Evolutionary conservation across 53 echinoderm and acorn worm genomes (phyloP).

Genomic region (Glandiceps talaboti): DNA sequence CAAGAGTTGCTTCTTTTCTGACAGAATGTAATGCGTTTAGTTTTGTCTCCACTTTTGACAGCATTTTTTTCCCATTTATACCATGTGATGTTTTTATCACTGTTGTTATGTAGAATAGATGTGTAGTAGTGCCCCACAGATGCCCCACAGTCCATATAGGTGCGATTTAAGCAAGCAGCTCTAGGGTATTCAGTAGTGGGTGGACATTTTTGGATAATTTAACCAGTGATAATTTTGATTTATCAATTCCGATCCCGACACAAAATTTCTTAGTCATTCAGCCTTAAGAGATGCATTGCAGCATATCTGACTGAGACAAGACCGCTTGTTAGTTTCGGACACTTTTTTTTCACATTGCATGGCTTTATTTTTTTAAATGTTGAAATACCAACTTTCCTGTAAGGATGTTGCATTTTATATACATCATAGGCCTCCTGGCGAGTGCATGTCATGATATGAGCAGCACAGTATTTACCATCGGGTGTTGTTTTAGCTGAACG

Average conservation of each 20-base stretch:
- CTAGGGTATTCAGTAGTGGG: too few species aligned
- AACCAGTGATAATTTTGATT: too few species aligned
- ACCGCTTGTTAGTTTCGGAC: not conserved
- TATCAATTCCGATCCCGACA: too few species aligned
- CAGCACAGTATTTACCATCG: too few species aligned
- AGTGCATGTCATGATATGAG: not conserved
- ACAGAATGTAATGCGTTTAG: not conserved
- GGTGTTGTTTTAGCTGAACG: too few species aligned
- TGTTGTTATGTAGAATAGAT: too few species aligned
- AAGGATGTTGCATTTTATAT: not conserved
- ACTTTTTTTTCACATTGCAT: too few species aligned
- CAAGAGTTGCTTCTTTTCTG: not conserved
- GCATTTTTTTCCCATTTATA: not conserved
- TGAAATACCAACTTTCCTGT: not conserved
- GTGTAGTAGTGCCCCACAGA: not conserved
- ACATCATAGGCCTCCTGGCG: not conserved
- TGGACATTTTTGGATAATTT: too few species aligned
- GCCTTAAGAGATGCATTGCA: not conserved
- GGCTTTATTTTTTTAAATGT: too few species aligned
- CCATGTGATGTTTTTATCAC: not conserved
- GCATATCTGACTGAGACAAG: not conserved
- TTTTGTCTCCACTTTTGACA: not conserved
- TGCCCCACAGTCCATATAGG: not conserved
- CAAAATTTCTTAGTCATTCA: not conserved
- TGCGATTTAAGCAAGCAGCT: not conserved